Evolutionary conservation across 1,140 invertebrate species (phyloP), one percentile per base, ranked within the genome.

Genomic region (Drosophila sp.): DNA sequence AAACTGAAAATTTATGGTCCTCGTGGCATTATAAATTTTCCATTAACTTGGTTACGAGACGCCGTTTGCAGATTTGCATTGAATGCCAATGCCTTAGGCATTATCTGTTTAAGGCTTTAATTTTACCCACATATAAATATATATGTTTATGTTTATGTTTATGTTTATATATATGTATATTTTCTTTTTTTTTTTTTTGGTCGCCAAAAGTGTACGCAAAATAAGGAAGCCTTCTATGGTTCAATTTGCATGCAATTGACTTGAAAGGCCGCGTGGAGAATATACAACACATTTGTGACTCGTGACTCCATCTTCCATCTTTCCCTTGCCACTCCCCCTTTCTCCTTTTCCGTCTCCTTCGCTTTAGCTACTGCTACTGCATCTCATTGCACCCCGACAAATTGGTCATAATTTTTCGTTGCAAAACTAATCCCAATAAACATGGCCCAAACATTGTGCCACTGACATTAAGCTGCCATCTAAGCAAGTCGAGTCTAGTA

Each of bases 41-140:
- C 84, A 89, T 89, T 84, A 89, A 89, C 84, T 82, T 68, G 74
- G 71, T 55, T 63, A 32, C 41, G 47, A 63, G 30, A 5, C 17
- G 55, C 4, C 29, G 61, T 38, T 23, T 23, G 33, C 56, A 83
- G 77, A 89, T 89, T 89, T 89, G 85, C 84, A 89, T 89, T 89
- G 80, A 89, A 89, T 89, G 75, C 76, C 54, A 27, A 60, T 55
- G 56, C 58, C 56, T 87, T 81, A 76, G 70, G 73, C 80, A 87
- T 87, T 87, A 87, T 89, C 84, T 89, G 80, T 84, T 89, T 89
- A 89, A 89, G 84, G 84, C 84, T 89, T 89, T 89, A 89, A 89
- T 89, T 89, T 89, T 80, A 87, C 79, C n/a, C 44, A 50, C 44
- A 50, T 50, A 50, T 47, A 47, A 17, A 47, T 27, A 50, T 27